Evolutionary conservation across 2,888 invertebrate genomes (phyloP).

Genomic region (Lampropteryx suffumata): DNA sequence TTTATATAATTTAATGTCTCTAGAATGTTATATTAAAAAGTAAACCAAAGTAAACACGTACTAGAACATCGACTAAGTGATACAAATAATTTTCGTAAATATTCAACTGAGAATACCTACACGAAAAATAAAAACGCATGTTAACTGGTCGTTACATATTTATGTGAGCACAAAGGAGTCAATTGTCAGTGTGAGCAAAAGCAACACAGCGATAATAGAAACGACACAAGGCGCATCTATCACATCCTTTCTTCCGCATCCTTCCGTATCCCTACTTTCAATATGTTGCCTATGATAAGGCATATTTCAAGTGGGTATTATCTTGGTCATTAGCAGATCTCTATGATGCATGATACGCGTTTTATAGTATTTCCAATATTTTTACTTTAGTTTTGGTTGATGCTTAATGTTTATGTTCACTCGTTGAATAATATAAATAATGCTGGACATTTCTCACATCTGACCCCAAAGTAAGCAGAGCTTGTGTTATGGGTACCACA

Average conservation of each 20-base stretch:
- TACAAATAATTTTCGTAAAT: too few relatives aligned
- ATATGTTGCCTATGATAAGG: constrained; percentile 7
- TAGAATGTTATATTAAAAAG: too few relatives aligned
- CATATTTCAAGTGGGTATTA: constrained; percentile 1
- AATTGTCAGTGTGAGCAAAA: not conserved
- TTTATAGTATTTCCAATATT: not conserved
- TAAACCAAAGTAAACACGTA: too few relatives aligned
- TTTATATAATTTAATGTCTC: too few relatives aligned
- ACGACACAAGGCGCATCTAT: not conserved
- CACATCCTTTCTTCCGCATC: not conserved
- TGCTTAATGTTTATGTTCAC: not conserved
- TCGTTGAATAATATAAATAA: not conserved
- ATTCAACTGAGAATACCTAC: too few relatives aligned
- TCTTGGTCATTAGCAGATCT: not conserved
- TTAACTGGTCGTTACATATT: not conserved
- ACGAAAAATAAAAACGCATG: not conserved
- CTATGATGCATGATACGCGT: not conserved
- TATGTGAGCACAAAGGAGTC: not conserved
- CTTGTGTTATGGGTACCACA: too few relatives aligned
- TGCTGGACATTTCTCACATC: too few relatives aligned
- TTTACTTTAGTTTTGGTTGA: too few relatives aligned
- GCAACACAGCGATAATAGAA: constrained; percentile 9
- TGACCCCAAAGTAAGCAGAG: too few relatives aligned
- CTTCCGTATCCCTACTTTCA: not conserved
- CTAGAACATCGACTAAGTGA: too few relatives aligned